Percentiles rank a stretch among this genome's conserved stretches.
Conservation (phyloP, 2,888 invertebrate genomes). For the Scaeva pyrastri region DNA sequence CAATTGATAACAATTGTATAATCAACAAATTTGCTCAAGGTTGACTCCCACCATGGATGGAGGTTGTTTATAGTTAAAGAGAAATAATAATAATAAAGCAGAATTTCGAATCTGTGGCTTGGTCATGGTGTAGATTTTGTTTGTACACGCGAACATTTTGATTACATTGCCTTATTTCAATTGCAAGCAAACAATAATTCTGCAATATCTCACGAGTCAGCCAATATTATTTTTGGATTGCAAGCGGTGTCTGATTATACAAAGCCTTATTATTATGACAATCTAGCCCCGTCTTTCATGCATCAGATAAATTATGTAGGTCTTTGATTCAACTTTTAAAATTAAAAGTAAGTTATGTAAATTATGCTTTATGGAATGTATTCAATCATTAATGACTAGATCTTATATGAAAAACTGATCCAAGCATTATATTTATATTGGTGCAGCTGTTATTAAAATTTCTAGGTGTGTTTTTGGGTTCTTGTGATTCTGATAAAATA, state of each 20-base stretch:
- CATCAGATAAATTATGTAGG: too few species aligned
- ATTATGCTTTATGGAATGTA: too few species aligned
- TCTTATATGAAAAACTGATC: too few species aligned
- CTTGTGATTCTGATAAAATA: too few species aligned
- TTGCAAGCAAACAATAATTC: neutral
- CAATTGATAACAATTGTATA: slow-evolving; percentile 26
- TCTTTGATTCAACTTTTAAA: too few species aligned
- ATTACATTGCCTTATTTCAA: neutral
- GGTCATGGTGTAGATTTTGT: neutral
- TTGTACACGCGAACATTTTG: neutral
- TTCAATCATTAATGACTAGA: too few species aligned
- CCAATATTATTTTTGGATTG: neutral
- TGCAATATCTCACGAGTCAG: neutral
- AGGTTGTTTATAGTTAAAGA: too few species aligned
- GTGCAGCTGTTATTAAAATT: too few species aligned
- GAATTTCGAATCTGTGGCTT: neutral
- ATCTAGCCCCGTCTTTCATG: neutral
- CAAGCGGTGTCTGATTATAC: neutral
- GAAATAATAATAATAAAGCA: neutral
- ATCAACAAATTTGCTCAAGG: neutral
- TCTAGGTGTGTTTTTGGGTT: too few species aligned
- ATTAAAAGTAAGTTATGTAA: too few species aligned
- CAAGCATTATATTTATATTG: too few species aligned
- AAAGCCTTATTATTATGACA: too few species aligned
- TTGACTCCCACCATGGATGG: neutral